Percentiles rank a stretch among this genome's conserved stretches.
phyloP scores from a whole-genome alignment of 1,140 invertebrate species.

The Choristoneura fumiferana region DNA sequence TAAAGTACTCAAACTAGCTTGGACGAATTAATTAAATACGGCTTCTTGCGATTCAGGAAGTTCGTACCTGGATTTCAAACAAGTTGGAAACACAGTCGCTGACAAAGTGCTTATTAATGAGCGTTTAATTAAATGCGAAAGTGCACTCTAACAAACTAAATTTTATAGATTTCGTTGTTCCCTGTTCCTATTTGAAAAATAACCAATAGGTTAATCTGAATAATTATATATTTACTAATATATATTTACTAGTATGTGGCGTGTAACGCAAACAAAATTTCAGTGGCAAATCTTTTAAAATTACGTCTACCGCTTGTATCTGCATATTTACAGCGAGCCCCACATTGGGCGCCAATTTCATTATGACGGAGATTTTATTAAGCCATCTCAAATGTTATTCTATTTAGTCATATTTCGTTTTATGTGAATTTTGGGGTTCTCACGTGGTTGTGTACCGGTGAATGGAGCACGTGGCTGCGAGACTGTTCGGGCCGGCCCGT shows the following conservation, averaged over 20 bases:
- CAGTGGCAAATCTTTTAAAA: too few species aligned
- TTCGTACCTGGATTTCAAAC: neutral
- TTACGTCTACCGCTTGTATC: too few species aligned
- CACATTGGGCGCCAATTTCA: constrained; percentile 22
- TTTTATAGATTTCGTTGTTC: too few species aligned
- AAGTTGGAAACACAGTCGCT: neutral
- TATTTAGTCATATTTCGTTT: neutral
- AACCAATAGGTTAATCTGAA: too few species aligned
- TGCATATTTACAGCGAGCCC: neutral
- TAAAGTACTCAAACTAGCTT: neutral
- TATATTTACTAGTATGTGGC: too few species aligned
- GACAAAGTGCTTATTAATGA: neutral
- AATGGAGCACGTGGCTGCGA: constrained; percentile 63
- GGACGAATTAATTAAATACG: neutral
- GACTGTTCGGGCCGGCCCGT: constrained; percentile 49
- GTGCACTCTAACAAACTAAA: too few species aligned
- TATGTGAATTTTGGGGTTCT: constrained; percentile 22
- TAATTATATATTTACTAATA: too few species aligned
- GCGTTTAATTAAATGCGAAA: too few species aligned
- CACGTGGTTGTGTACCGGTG: constrained; percentile 56
- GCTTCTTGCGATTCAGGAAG: neutral
- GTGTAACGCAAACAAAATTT: too few species aligned
- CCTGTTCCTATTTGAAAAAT: too few species aligned
- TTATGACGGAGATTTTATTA: neutral
- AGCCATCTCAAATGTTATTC: constrained; percentile 1